A percentile compares a stretch with the other conserved stretches of the same genome.
phyloP scores from a whole-genome alignment of 53 echinoderm and acorn worm species.

The Zoroaster sp. region DNA sequence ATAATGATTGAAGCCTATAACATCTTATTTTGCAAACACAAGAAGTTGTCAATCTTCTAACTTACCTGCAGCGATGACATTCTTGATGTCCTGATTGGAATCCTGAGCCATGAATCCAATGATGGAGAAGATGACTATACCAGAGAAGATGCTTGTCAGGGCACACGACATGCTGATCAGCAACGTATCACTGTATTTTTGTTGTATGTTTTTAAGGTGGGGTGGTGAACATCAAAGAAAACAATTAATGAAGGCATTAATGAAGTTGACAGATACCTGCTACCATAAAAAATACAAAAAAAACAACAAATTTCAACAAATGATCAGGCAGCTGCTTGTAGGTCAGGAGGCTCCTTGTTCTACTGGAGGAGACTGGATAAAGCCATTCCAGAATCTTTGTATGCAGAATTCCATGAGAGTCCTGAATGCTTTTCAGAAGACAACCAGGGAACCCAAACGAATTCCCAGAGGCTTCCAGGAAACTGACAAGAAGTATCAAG shows the following conservation, averaged over 20 bases:
- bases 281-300: background rate
- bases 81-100: constrained; percentile 45
- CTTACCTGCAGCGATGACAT: constrained; percentile 85
- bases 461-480: constrained; percentile 28
- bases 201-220: background rate
- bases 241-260: background rate
- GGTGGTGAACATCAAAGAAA: background rate
- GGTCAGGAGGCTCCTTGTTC: background rate
- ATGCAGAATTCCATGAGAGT: constrained; percentile 5
- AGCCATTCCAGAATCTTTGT: constrained; percentile 1
- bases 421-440: constrained; percentile 7
- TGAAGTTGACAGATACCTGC: background rate
- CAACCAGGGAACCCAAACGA: constrained; percentile 9
- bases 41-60: too few species aligned
- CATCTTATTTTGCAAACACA: too few species aligned
- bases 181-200: constrained; percentile 68
- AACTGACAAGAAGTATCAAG: background rate
- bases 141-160: constrained; percentile 80
- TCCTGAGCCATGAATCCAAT: constrained; percentile 93
- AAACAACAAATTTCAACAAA: background rate
- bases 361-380: background rate
- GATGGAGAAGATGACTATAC: constrained; percentile 91
- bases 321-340: constrained; percentile 7
- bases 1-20: too few species aligned
- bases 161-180: constrained; percentile 64